Evolutionary conservation across 2,113 vertebrate genomes (phyloP), one percentile per base, ranked within the genome.

Genomic region (Dromas ardeola): DNA sequence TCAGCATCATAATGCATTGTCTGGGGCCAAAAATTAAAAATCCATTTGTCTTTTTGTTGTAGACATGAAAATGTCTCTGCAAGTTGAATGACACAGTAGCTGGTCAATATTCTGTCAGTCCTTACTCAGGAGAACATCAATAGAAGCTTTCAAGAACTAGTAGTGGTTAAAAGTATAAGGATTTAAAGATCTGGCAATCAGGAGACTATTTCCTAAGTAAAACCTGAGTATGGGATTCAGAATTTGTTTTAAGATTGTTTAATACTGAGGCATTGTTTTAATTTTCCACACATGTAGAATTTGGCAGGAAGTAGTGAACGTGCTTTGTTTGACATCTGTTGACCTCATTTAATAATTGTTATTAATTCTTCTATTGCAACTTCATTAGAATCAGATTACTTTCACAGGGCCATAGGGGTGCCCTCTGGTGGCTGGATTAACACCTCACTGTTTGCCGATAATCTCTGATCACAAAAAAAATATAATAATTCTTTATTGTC

Each of bases 291-390:
- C 65, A 94, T 96, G 97, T 83, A 79, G n/a, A 70, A 90, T 85
- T 93, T 97, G 96, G 97, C 96, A 97, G 88, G 80, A 97, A 91
- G 61, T 27, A 95, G 92, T 91, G 90, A 96, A 93, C 38, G 36
- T 95, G 93, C 93, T 96, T 96, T 94, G 70, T 91, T 97, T 97
- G 94, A 97, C 93, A 96, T 96, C 92, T 97, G 95, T 88, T 96
- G 96, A 94, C 92, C 94, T 97, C 80, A 96, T 97, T 97, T 97
- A 97, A 96, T 97, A 95, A 96, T 95, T 96, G 83, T 92, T 96
- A 95, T 96, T 97, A 95, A 96, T 97, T 97, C 79, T 93, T 93
- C 81, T 91, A 55, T 95, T 52, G 22, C 80, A 95, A 63, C 80
- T 93, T 97, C 76, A 49, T 97, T 80, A 94, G 78, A 85, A 58